A percentile compares a stretch with the other conserved stretches of the same genome.
Conservation (phyloP, 2,888 invertebrate genomes). For the Pimpla rufipes region DNA sequence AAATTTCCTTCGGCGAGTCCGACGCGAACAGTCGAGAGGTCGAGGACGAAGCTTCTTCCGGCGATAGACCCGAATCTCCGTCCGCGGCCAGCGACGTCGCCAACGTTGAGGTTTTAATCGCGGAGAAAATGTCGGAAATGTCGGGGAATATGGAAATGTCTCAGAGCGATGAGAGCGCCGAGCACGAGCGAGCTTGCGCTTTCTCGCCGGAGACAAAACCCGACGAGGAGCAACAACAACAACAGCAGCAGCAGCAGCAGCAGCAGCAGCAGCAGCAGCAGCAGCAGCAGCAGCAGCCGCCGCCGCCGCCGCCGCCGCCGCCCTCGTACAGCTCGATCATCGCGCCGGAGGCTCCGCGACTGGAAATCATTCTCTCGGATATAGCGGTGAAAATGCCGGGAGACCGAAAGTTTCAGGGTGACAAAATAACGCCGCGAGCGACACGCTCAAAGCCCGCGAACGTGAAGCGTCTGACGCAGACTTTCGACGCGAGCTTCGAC, state of each 20-base stretch:
- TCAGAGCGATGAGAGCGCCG: constrained; percentile 64
- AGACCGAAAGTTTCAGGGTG: background rate
- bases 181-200: constrained; percentile 63
- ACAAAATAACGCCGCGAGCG: constrained; percentile 31
- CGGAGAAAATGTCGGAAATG: constrained; percentile 67
- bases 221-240: constrained; percentile 21
- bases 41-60: background rate
- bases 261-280: background rate
- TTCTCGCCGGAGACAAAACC: constrained; percentile 58
- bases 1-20: background rate
- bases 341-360: constrained; percentile 15
- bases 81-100: constrained; percentile 33
- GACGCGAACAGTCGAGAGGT: background rate
- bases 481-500: constrained; percentile 64
- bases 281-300: too few species aligned
- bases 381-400: background rate
- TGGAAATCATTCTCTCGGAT: constrained; percentile 46
- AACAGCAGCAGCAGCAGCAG: background rate
- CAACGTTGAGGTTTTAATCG: constrained; percentile 60
- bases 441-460: constrained; percentile 32
- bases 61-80: too few species aligned
- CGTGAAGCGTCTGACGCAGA: constrained; percentile 60
- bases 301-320: background rate
- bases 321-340: background rate
- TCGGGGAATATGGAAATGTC: constrained; percentile 62